Evolutionary conservation across 2,797 vertebrate genomes (phyloP), one percentile per base, ranked within the genome.

Genomic region (Acanthurus tractus): DNA sequence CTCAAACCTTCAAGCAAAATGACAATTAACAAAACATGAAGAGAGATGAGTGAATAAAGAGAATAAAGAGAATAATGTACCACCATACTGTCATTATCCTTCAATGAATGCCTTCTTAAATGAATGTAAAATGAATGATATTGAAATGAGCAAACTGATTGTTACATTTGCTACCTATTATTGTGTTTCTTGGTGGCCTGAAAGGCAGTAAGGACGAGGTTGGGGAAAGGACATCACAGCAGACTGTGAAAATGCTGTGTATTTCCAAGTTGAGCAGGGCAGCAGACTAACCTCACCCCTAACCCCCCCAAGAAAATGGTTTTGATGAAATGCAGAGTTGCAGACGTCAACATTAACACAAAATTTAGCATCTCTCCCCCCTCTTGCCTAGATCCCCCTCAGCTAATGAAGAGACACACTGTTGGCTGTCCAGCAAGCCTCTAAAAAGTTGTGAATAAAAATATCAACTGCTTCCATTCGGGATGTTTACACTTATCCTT

Each of bases 401-500:
- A 70, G 86, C 89, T 92, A 94, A 94, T 94, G 92, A 95, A 94
- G 91, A 92, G 90, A 87, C 83, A 88, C 88, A 90, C 82, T 94
- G 94, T 95, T 93, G 93, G 90, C 85, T 64, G 84, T 71, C 73
- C 86, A 42, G 89, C 83, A 54, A 88, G 83, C 86, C 91, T 91
- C 90, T 90, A 86, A 88, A 93, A 93, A 92, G 89, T 89, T 87
- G 90, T 81, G 89, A 94, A 93, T 94, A 93, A 94, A 94, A 95
- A 93, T 94, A 94, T 94, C 91, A 86, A 91, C 93, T 88, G 93
- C 92, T 94, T 94, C 93, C 92, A 94, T 93, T 91, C 62, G 88
- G 88, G 90, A 92, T 94, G 91, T 94, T 92, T 94, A 92, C 92
- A 92, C 88, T 91, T 89, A 93, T 93, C 93, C 91, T 93, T 91